Evolutionary conservation across 2,888 invertebrate genomes (phyloP).

Genomic region (Microplitis deprimator): DNA sequence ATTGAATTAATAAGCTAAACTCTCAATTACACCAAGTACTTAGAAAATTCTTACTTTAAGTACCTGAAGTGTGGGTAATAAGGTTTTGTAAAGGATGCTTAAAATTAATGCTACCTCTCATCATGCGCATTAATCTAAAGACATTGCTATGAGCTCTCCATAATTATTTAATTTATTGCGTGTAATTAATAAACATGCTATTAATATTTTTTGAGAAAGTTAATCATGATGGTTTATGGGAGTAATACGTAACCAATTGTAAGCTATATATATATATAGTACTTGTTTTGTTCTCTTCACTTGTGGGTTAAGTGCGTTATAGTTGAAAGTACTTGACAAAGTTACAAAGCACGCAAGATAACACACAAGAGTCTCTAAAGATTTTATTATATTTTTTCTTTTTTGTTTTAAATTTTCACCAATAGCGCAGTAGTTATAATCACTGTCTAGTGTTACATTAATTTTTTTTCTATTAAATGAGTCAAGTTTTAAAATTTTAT

Average conservation of each 20-base stretch:
- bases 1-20: no score
- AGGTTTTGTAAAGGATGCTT: no score
- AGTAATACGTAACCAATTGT: no score
- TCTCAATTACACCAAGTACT: no score
- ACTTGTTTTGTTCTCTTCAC: not conserved
- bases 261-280: not conserved
- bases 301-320: not conserved
- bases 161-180: not conserved
- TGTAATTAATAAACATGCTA: not conserved
- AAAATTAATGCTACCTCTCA: no score
- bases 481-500: no score
- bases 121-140: no score
- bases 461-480: not conserved
- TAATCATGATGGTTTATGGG: not conserved
- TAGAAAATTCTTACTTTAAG: no score
- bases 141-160: no score
- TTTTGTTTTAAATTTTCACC: not conserved
- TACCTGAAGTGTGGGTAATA: no score
- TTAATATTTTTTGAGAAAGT: not conserved
- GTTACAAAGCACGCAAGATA: not conserved
- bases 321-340: constrained; percentile 1
- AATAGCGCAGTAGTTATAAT: not conserved
- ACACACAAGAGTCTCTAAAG: not conserved
- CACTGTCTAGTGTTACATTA: not conserved
- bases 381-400: not conserved